These are phyloP conservation scores for Cricetomys ansorgei DNA, from an alignment of 2,113 vertebrate species.

Conservation along the genomic window DNA sequence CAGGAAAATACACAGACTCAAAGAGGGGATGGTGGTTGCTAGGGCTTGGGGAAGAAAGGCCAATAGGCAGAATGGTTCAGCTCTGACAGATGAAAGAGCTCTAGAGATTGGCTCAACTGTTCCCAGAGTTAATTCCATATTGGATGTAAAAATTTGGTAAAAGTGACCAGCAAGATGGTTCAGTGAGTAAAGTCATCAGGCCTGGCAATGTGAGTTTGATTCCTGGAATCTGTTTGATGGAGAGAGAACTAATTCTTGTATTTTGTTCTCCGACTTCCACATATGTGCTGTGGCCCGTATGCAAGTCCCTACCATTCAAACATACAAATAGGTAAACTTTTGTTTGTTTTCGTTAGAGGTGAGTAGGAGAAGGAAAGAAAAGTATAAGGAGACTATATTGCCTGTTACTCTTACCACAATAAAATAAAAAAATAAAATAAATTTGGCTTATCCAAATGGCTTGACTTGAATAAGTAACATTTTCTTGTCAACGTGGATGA, in stretches of 20 bases:
- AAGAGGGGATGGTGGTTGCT: neutral
- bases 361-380: neutral
- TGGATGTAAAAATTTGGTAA: neutral
- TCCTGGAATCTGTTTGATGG: neutral
- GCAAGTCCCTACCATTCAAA: neutral
- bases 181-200: neutral
- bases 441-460: constrained; percentile 14
- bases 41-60: neutral
- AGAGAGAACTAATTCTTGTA: neutral
- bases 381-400: neutral
- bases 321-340: neutral
- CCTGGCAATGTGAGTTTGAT: neutral
- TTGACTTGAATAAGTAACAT: neutral
- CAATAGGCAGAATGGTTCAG: neutral
- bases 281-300: neutral
- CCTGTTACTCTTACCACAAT: neutral
- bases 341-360: neutral
- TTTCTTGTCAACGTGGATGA: constrained; percentile 7
- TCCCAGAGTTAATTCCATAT: neutral
- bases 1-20: neutral
- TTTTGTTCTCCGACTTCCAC: neutral
- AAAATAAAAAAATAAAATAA: neutral
- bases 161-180: neutral
- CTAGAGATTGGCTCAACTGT: neutral
- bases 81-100: neutral